Evolutionary conservation across 1,140 invertebrate species (phyloP).

Genomic region (Physella acuta): DNA sequence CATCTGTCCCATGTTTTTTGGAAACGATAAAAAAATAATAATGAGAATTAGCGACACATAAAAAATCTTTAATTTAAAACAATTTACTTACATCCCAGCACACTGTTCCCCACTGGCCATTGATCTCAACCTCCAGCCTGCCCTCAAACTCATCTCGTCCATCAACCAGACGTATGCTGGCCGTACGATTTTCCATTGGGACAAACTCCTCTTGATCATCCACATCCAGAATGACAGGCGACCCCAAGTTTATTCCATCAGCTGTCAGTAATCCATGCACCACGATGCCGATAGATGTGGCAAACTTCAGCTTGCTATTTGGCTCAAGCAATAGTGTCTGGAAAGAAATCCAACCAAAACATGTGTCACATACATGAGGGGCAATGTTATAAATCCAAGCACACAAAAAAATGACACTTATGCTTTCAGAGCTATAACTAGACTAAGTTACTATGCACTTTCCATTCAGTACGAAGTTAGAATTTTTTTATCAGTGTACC

Average conservation of each 20-base stretch:
- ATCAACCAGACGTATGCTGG: conserved; percentile 45
- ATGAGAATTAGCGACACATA: too few species aligned
- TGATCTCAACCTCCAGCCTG: conserved; percentile 70
- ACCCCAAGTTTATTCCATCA: conserved; percentile 55
- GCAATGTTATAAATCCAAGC: too few species aligned
- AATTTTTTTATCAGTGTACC: too few species aligned
- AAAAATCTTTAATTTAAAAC: too few species aligned
- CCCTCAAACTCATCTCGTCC: conserved; percentile 57
- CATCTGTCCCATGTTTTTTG: too few species aligned
- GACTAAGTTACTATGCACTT: too few species aligned
- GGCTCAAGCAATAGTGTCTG: conserved; percentile 59
- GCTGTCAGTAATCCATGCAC: conserved; percentile 76
- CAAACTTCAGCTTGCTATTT: conserved; percentile 79
- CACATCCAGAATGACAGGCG: conserved; percentile 36
- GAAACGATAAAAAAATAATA: too few species aligned
- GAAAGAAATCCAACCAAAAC: neutral
- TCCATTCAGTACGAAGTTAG: too few species aligned
- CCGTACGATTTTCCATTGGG: conserved; percentile 51
- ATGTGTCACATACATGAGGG: too few species aligned
- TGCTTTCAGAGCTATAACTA: too few species aligned
- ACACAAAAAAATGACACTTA: too few species aligned
- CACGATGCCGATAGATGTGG: conserved; percentile 93
- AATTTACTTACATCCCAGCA: conserved; percentile 74
- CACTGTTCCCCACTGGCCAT: conserved; percentile 89
- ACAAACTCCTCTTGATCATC: conserved; percentile 58